Percentiles rank a stretch among this genome's conserved stretches.
phyloP scores from a whole-genome alignment of 2,888 invertebrate species.

The Drosophila peninsularis region DNA sequence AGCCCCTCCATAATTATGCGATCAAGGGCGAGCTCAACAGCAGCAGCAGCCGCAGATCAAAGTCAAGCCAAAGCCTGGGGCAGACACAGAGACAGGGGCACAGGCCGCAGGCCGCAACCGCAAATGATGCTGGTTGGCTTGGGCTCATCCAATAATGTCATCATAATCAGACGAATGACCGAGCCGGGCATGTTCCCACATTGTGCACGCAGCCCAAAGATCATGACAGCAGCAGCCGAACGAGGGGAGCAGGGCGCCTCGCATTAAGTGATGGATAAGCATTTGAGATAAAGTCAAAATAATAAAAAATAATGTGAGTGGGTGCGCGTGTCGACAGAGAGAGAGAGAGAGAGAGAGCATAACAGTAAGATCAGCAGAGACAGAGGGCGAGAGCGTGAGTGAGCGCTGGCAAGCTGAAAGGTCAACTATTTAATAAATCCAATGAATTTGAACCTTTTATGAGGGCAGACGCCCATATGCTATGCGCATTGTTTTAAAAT shows the following conservation, averaged over 20 bases:
- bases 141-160: constrained; percentile 68
- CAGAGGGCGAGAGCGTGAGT: neutral
- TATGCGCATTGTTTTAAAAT: constrained; percentile 48
- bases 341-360: neutral
- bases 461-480: constrained; percentile 65
- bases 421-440: constrained; percentile 66
- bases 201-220: constrained; percentile 27
- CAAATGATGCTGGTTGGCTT: constrained; percentile 67
- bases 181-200: constrained; percentile 61
- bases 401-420: constrained; percentile 22
- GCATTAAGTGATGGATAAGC: constrained; percentile 68
- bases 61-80: constrained; percentile 1
- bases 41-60: constrained; percentile 21
- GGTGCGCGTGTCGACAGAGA: constrained; percentile 42
- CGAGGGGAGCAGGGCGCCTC: constrained; percentile 4
- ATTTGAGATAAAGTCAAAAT: constrained; percentile 74
- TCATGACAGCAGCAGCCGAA: constrained; percentile 5
- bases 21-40: constrained; percentile 40
- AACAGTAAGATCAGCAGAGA: neutral
- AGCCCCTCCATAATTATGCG: constrained; percentile 49
- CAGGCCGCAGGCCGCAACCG: constrained; percentile 56
- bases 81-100: constrained; percentile 3
- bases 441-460: constrained; percentile 74
- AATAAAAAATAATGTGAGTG: constrained; percentile 70
- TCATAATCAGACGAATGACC: constrained; percentile 60